Evolutionary conservation across 37 sponge, comb jelly and placozoan genomes (phyloP).

Genomic region (Crambe crambe): DNA sequence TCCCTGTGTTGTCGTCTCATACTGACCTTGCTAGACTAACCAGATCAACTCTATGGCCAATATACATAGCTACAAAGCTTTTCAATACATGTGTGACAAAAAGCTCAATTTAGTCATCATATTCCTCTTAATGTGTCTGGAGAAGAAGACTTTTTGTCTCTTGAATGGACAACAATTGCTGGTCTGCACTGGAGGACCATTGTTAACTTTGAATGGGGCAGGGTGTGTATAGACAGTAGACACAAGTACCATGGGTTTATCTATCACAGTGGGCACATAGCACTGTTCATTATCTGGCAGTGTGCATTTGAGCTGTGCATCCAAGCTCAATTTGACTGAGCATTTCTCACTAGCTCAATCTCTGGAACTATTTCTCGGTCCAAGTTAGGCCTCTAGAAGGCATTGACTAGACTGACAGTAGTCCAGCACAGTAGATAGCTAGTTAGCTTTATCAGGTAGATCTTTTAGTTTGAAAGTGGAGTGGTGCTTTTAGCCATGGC

Average conservation of each 20-base stretch:
- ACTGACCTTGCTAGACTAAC: too few relatives aligned
- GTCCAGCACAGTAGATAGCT: not conserved
- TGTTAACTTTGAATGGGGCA: not conserved
- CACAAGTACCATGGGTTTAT: not conserved
- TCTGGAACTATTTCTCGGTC: not conserved
- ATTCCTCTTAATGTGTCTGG: not conserved
- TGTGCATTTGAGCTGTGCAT: not conserved
- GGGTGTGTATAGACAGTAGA: not conserved
- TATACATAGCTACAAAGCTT: too few relatives aligned
- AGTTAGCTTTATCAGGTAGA: not conserved
- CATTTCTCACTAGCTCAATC: not conserved
- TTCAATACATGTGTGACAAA: too few relatives aligned
- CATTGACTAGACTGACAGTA: constrained; percentile 29
- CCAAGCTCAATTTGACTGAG: not conserved
- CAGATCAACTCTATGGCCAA: too few relatives aligned
- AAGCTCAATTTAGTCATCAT: too few relatives aligned
- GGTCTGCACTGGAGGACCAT: not conserved
- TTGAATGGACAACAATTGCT: not conserved
- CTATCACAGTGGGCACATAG: not conserved
- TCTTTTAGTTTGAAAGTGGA: not conserved
- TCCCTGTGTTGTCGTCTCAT: too few relatives aligned
- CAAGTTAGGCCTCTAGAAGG: constrained; percentile 27
- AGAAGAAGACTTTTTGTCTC: not conserved
- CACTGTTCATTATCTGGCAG: not conserved
- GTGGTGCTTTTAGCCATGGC: constrained; percentile 20